Base-by-base conservation (phyloP, 64 coral and sea anemone species). In the Porites lutea region DNA sequence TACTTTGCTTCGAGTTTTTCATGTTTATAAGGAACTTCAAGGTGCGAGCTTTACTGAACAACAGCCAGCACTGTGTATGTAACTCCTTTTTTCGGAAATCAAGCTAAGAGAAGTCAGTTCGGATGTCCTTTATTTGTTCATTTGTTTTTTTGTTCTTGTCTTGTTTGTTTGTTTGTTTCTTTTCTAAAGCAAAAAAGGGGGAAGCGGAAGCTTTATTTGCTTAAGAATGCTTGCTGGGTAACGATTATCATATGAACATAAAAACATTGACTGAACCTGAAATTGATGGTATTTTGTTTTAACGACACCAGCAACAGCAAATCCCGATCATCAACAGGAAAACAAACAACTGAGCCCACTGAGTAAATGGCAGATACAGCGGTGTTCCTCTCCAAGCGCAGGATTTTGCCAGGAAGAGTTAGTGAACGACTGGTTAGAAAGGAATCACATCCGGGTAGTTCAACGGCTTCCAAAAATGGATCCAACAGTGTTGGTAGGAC, bases 381-480 rank as follows among this genome's bases (percentile, higher is more conserved):
- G 92, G 11, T 74, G 57, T 15, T 53, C 57, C 59, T 51, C 72
- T 0, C 72, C 54, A n/a, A 50, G 57, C 10, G 44, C 83, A 19
- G 55, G 19, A 19, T 64, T 71, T 13, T 82, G 63, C 48, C 76
- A 97, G 14, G 84, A 97, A 75, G 92, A 75, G 2, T 13, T 74
- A 54, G 91, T 97, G 47, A 83, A 82, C 48, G 82, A 97, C 49
- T 97, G 95, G 95, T 79, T 97, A 18, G 74, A 91, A 6, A 93
- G 74, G 74, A 97, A 97, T 61, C 74, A 87, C 55, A 93, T 97
- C 70, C 78, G 20, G 11, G 88, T 91, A n/a, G 46, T 79, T 45
- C 69, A 89, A 16, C 93, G 23, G 44, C 73, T 97, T 52, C 95
- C 92, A 13, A 88, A 78, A 16, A 73, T 97, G 43, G 92, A 97